Base-by-base conservation (phyloP, 2,888 invertebrate species). In the Cetonia aurata region DNA sequence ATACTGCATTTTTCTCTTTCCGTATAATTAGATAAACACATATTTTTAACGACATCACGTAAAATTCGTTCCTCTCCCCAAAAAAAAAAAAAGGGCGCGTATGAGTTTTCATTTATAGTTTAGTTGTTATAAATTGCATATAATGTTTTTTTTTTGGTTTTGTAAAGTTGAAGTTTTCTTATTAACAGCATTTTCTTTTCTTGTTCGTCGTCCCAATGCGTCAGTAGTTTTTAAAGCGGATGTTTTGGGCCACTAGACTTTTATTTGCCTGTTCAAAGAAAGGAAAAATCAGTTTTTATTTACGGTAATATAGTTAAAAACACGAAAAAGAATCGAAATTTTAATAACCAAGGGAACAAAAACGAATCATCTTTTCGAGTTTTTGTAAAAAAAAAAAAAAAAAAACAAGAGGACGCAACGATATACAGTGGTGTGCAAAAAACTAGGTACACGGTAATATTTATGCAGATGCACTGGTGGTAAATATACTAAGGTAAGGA, bases 191-290 rank as follows among this genome's bases (percentile, higher is more conserved):
- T 52, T 50, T 65, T 46, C 15, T 3, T 65, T 46, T 15, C 6
- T 37, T 50, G 62, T 41, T 65, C 62, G 62, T 65, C 50, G 12
- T 50, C 50, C n/a, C 62, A 33, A 37, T 17, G 62, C 62, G 62
- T 65, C 50, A 68, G 57, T 50, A 57, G 48, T 48, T 68, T 57
- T 15, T 67, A 33, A 33, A 48, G 17, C 17, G 15, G 56, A 33
- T 57, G 57, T 37, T 31, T 46, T 37, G 19, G 6, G 19, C 57
- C 57, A 55, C 17, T 3, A 4, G 37, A 56, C 48, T 37, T 65
- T 19, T 65, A 65, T 57, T 57, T 68, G 65, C 53, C 55, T 69
- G 59, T 15, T 41, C 17, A 25, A 19, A n/a, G n/a, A 52, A 66
- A 15, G 37, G 10, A 53, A 52, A 53, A 41, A 57, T 42, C 1